These are phyloP conservation scores for Caenorhabditis latens DNA, from an alignment of 1,140 invertebrate species.

Conservation along the genomic window DNA sequence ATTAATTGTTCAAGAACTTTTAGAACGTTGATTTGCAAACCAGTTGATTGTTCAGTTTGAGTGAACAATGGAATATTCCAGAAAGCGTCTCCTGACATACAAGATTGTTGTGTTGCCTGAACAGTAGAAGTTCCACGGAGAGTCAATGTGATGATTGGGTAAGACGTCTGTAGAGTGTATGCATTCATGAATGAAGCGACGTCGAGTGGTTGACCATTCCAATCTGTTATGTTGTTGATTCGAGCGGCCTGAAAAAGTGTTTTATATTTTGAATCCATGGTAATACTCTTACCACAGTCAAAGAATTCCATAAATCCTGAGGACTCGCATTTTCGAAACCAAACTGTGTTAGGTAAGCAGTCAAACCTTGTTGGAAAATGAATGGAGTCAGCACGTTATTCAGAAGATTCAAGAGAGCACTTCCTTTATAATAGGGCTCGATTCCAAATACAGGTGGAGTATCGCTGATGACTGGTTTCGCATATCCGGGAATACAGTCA, in stretches of 20 bases:
- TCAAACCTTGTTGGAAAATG: conserved; percentile 58
- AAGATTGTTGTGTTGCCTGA: conserved; percentile 30
- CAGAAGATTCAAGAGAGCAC: conserved; percentile 54
- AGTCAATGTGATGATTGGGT: conserved; percentile 23
- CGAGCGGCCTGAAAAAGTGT: conserved; percentile 38
- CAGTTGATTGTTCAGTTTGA: conserved; percentile 16
- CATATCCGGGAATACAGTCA: conserved; percentile 13
- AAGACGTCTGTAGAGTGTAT: conserved; percentile 55
- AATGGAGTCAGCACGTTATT: conserved; percentile 58
- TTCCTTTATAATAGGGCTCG: conserved; percentile 64
- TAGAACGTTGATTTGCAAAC: background rate
- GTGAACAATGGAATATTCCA: conserved; percentile 49
- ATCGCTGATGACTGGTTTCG: conserved; percentile 50
- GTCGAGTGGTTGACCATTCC: conserved; percentile 60
- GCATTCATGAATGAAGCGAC: conserved; percentile 59
- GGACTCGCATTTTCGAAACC: conserved; percentile 50
- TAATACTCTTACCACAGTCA: background rate
- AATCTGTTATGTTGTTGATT: conserved; percentile 54
- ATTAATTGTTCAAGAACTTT: background rate
- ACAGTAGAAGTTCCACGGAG: conserved; percentile 18
- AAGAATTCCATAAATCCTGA: conserved; percentile 44
- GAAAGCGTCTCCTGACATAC: conserved; percentile 20
- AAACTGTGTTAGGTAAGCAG: conserved; percentile 44
- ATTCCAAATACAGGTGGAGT: conserved; percentile 55
- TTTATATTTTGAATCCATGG: background rate